Conservation (phyloP, 2,113 vertebrate genomes). For the Myrmophylax atrothorax region DNA sequence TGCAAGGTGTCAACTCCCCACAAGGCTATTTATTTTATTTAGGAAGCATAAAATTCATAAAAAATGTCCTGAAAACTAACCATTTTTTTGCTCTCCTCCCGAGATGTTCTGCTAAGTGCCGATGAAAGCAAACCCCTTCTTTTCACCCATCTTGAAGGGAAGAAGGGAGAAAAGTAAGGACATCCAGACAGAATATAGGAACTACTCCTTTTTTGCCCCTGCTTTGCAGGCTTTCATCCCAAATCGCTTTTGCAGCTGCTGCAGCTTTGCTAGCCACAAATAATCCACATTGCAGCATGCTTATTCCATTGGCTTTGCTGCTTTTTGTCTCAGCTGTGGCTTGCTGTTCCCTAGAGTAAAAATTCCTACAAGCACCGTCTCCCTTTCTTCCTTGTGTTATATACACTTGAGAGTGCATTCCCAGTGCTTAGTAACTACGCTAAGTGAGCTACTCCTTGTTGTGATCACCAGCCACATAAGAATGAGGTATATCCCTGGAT, state of each 20-base stretch:
- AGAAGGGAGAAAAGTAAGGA: neutral
- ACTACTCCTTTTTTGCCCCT: neutral
- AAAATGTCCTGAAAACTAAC: neutral
- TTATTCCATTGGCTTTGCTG: neutral
- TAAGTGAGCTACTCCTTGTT: neutral
- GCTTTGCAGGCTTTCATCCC: neutral
- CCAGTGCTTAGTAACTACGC: neutral
- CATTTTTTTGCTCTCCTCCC: neutral
- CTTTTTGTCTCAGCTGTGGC: neutral
- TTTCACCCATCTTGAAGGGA: neutral
- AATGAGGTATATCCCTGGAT: neutral
- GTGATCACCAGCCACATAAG: neutral
- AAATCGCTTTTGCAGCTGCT: neutral
- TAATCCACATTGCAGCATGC: rapidly evolving
- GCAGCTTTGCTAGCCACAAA: neutral
- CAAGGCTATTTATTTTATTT: neutral
- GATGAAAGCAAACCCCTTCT: neutral
- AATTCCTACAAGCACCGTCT: neutral
- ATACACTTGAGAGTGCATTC: neutral
- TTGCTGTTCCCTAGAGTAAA: neutral
- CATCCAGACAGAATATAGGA: neutral
- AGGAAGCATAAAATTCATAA: neutral
- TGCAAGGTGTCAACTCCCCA: neutral
- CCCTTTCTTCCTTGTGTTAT: neutral
- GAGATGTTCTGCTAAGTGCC: neutral